These are phyloP conservation scores for Acronicta psi DNA, from an alignment of 2,888 invertebrate genomes.

Conservation along the genomic window DNA sequence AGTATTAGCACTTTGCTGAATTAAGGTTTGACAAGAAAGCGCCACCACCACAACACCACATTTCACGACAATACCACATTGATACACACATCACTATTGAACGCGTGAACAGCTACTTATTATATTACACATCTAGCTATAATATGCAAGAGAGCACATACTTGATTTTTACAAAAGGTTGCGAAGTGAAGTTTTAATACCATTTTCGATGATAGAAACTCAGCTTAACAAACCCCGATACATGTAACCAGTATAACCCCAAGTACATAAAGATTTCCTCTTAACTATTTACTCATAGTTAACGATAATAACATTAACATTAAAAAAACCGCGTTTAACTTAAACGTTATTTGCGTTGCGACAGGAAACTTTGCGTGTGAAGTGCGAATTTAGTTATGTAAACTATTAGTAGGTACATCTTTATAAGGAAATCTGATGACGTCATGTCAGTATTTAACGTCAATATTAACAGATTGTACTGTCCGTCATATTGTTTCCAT, in stretches of 20 bases:
- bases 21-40: too few species aligned
- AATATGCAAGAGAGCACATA: too few species aligned
- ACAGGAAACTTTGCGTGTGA: conserved; percentile 26
- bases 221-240: too few species aligned
- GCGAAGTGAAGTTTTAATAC: too few species aligned
- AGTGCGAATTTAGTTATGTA: conserved; percentile 16
- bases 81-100: too few species aligned
- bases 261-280: conserved; percentile 22
- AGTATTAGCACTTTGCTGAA: too few species aligned
- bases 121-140: too few species aligned
- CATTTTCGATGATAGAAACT: too few species aligned
- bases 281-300: conserved; percentile 5
- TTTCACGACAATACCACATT: too few species aligned
- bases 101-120: too few species aligned
- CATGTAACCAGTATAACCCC: neutral
- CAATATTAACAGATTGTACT: conserved; percentile 8
- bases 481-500: neutral
- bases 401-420: neutral
- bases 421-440: conserved; percentile 13
- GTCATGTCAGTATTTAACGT: conserved; percentile 9
- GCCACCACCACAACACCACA: too few species aligned
- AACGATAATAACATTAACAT: conserved; percentile 12
- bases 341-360: conserved; percentile 10
- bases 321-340: neutral
- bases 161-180: too few species aligned